Percentiles rank a stretch among this genome's conserved stretches.
Conservation (phyloP, 2,888 invertebrate genomes). For the Sarcophaga carnaria region DNA sequence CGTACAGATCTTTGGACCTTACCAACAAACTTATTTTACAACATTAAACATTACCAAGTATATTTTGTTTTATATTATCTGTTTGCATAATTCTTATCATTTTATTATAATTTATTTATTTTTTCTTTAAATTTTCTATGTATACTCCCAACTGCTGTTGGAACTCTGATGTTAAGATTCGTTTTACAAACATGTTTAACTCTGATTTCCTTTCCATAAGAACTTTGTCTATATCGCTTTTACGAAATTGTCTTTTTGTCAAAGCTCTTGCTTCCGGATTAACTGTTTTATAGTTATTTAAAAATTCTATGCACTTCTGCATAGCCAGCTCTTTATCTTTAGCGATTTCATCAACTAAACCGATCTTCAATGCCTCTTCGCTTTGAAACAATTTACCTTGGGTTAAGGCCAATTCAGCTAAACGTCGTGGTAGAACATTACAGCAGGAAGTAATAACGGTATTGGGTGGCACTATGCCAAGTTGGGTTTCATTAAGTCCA, state of each 20-base stretch:
- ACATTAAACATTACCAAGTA: not conserved
- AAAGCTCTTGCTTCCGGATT: constrained; percentile 84
- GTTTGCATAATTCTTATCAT: constrained; percentile 60
- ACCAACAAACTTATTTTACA: too few relatives aligned
- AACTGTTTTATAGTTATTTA: constrained; percentile 86
- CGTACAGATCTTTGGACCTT: too few relatives aligned
- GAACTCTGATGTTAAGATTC: constrained; percentile 85
- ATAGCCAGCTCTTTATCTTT: constrained; percentile 87
- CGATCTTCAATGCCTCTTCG: constrained; percentile 89
- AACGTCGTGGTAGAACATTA: constrained; percentile 85
- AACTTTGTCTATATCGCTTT: constrained; percentile 83
- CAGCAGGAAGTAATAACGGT: constrained; percentile 87
- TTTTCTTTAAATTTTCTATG: constrained; percentile 86
- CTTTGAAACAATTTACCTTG: constrained; percentile 88
- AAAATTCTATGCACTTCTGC: constrained; percentile 85
- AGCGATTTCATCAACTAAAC: constrained; percentile 89
- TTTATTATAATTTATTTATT: constrained; percentile 64
- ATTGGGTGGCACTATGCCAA: constrained; percentile 90
- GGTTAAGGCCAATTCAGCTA: constrained; percentile 89
- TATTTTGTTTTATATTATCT: not conserved
- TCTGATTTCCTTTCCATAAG: constrained; percentile 85
- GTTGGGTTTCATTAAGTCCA: constrained; percentile 92
- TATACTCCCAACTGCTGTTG: constrained; percentile 89
- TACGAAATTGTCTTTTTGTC: constrained; percentile 84
- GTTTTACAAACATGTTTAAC: constrained; percentile 84